These are phyloP conservation scores for Callaeas wilsoni DNA, from an alignment of 2,113 vertebrate species.

Conservation along the genomic window DNA sequence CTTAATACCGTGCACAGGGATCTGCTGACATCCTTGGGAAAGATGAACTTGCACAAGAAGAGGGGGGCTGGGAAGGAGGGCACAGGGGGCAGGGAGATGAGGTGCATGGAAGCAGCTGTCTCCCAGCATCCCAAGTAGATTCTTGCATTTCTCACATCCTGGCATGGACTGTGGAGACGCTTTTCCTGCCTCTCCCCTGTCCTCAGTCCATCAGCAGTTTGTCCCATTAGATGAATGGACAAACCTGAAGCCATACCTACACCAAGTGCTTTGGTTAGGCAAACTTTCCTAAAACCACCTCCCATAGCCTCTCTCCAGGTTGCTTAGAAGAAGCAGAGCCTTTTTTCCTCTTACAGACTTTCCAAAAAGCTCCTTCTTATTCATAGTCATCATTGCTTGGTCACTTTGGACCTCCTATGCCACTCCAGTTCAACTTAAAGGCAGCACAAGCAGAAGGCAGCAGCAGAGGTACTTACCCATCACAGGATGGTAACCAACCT, in stretches of 20 bases:
- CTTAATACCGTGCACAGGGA: background rate
- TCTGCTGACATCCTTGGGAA: slow-evolving; percentile 30
- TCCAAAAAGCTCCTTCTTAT: background rate
- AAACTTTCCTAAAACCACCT: background rate
- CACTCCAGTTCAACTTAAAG: background rate
- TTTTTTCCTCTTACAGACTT: background rate
- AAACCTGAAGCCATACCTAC: background rate
- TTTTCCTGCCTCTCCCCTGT: background rate
- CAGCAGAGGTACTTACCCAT: background rate
- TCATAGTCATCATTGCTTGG: background rate
- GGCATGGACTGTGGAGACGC: background rate
- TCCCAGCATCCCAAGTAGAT: background rate
- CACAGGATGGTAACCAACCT: background rate
- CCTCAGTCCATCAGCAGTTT: background rate
- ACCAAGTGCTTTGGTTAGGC: background rate
- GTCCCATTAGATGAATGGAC: background rate
- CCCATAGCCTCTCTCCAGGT: background rate
- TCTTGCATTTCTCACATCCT: background rate
- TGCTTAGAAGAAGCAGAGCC: background rate
- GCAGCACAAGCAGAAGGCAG: background rate
- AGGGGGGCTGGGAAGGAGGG: background rate
- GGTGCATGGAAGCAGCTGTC: background rate
- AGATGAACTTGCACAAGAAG: slow-evolving; percentile 1
- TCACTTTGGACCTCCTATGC: background rate
- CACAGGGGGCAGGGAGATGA: background rate